phyloP scores from a whole-genome alignment of 2,113 vertebrate species.

The Ceratotherium simum region DNA sequence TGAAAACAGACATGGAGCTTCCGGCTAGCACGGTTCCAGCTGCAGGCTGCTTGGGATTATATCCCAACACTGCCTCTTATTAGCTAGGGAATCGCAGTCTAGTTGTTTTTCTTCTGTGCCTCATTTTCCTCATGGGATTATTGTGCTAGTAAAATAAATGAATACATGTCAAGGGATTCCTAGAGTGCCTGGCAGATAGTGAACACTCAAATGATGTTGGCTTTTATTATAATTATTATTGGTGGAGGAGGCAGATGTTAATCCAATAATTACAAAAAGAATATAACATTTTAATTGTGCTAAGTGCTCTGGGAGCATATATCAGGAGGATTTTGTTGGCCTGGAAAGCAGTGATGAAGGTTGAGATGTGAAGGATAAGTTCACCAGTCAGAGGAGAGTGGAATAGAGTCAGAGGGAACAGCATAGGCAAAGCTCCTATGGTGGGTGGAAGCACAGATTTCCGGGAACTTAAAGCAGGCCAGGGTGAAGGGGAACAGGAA shows the following conservation, averaged over 20 bases:
- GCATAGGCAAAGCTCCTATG: background rate
- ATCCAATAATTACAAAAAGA: background rate
- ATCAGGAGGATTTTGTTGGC: background rate
- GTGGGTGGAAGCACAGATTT: background rate
- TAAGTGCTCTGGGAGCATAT: background rate
- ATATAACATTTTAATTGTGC: background rate
- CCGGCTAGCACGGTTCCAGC: background rate
- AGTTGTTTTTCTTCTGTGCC: background rate
- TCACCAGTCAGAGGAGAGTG: background rate
- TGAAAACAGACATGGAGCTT: background rate
- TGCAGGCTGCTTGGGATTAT: background rate
- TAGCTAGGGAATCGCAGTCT: background rate
- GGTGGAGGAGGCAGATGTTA: background rate
- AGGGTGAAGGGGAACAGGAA: background rate
- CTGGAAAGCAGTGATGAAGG: background rate
- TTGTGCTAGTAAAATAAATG: slow-evolving; percentile 4
- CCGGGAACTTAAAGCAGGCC: background rate
- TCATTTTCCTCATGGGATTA: background rate
- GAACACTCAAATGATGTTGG: background rate
- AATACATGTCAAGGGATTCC: background rate
- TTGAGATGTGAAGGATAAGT: background rate
- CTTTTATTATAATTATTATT: slow-evolving; percentile 35
- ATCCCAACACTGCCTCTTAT: background rate
- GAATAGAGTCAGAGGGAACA: background rate
- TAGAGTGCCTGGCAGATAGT: background rate